Evolutionary conservation across 2,113 vertebrate species (phyloP), one percentile per base, ranked within the genome.

Genomic region (Bufo gargarizans): DNA sequence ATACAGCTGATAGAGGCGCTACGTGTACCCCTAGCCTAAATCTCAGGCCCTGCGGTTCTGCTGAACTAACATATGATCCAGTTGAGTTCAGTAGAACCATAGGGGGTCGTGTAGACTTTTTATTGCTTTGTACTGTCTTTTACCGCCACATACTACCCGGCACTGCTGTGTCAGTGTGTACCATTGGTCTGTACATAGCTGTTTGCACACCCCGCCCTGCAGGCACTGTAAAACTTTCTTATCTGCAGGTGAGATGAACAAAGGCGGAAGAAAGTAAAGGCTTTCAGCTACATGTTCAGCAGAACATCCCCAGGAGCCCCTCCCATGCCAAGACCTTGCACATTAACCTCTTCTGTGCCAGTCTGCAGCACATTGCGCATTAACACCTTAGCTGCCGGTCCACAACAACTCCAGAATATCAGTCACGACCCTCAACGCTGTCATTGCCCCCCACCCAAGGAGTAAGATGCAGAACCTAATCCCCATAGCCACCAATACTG

Each of bases 171-270:
- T 77, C 53, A 59, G 72, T 77, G 84, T 86, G 72, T 22, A 49
- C 67, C 50, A 65, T 82, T 50, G 67, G 63, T 43, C 59, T 83
- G 59, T 22, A 80, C 85, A 33, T 7, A 43, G 33, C 20, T 88
- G 74, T 88, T 83, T 83, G 58, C 87, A 83, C 87, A 88, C 80
- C 87, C 87, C 69, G 58, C 87, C 80, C 77, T 55, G 69, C 69
- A 83, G 65, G 80, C 20, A 17, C 19, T 47, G 65, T 11, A 83
- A 72, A 83, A 88, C 78, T 88, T 88, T 82, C 87, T 88, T 83
- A 88, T 88, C 80, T 88, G 80, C 87, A 88, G 87, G 87, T 88
- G 87, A 77, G 87, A 88, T 61, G 86, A 82, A 88, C 77, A 80
- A 69, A 59, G 78, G n/a, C 59, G 63, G 86, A 72, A 43, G 79